Evolutionary conservation across 2,113 vertebrate genomes (phyloP), one percentile per base, ranked within the genome.

Genomic region (Apaloderma vittatum): DNA sequence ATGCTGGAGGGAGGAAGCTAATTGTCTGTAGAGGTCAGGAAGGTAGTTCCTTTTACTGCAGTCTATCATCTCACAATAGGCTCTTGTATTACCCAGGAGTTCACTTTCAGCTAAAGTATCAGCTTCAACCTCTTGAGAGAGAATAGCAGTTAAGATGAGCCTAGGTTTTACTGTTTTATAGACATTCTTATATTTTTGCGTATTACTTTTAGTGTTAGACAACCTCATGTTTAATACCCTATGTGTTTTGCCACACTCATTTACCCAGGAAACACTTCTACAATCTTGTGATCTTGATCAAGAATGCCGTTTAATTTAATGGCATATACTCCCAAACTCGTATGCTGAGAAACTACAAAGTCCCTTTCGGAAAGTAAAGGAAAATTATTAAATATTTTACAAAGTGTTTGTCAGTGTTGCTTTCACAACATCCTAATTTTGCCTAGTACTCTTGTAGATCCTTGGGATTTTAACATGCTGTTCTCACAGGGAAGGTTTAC

Each of bases 21-120:
- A 94, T 80, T 93, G 89, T 74, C 82, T 93, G 59, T 74, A 90
- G 88, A 96, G 94, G 82, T 93, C 90, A 96, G 43, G 29, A 77
- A 92, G 63, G 74, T 93, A 94, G 73, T 55, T 88, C 30, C 18
- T 32, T 88, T 93, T 88, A 82, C 51, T 74, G 20, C 63, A 79
- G 71, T 88, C 87, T 88, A 54, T 94, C 67, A 52, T 83, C 37
- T 86, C 63, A 51, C 51, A 92, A 37, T 37, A 62, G 40, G 36
- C 37, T 83, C 30, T 23, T 92, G 49, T 43, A 90, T 86, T 93
- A 93, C 55, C 27, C 36, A 55, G 21, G 74, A 93, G 58, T 58
- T 90, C 81, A 48, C 51, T 94, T 93, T 45, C 46, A 51, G 59
- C 49, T 68, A 21, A 15, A 72, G 8, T 26, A 45, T 58, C 58